Base-by-base conservation (phyloP, 2,797 vertebrate species). In the Microctenopoma stevenorrisi region DNA sequence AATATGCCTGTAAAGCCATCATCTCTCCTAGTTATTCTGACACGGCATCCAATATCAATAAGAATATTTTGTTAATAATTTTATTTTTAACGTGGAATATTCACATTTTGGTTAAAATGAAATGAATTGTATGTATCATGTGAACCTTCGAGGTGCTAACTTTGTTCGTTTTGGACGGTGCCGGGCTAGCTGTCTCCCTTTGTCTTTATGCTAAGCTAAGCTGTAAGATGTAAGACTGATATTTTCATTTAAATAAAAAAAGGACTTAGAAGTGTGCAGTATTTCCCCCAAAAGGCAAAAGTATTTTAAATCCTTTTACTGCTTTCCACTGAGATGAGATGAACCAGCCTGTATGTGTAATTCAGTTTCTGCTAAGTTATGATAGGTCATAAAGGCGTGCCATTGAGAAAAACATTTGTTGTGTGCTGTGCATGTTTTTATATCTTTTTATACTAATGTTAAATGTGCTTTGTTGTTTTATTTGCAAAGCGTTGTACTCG, bases 381-480 rank as follows among this genome's bases (percentile, higher is more conserved):
- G 10, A 7, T 18, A 13, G 48, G 25, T 63, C 37, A 28, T 18
- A 46, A 6, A 43, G 22, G 5, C 14, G 7, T 50, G 11, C 26
- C 18, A 59, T 68, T 68, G n/a, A 30, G 22, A 14, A 22, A 38
- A 1, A 53, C 56, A 40, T 68, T 37, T 37, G 8, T 61, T 63
- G 55, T 61, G 35, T 73, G 37, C 55, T 49, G 22, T 67, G 74
- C 63, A 74, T 66, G 71, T 72, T 75, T 80, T 18, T 56, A 79
- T 78, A 60, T 68, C 30, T 56, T 79, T 70, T 72, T 51, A 58
- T 77, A 55, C 37, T 44, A 44, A 38, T 54, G 56, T 82, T 68
- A 42, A 59, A 48, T 74, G 60, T 74, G 50, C 50, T 69, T 66
- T 79, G 67, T 56, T 69, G 58, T 84, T 58, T 57, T 8, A 18